Evolutionary conservation across 2,888 invertebrate species (phyloP), one percentile per base, ranked within the genome.

Genomic region (Gymnocheta viridis): DNA sequence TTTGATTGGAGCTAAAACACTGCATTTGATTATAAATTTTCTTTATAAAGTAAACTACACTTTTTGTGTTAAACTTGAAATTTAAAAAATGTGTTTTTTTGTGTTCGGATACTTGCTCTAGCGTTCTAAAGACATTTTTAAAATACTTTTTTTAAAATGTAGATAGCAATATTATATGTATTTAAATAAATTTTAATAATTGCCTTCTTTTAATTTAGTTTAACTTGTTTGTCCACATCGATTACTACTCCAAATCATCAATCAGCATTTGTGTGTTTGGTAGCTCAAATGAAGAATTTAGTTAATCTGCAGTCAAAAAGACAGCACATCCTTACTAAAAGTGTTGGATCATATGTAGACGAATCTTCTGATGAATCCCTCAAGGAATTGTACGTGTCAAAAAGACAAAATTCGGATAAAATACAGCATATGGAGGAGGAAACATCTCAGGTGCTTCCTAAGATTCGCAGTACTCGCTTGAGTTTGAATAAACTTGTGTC

Each of bases 251-350:
- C 85, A 64, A 70, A 82, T 35, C 87, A 86, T 74, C 80, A 85
- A 69, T 88, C 88, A 1, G 88, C 88, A 19, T 88, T 88, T 80
- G 87, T 87, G 56, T 87, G 87, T 64, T 76, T 87, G 64, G 79
- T 86, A 29, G 74, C 84, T 62, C 77, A 85, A 69, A 85, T 87
- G 86, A 86, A 85, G 64, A 85, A 78, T 82, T 14, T 82, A 24
- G 82, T 82, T 51, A 85, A 82, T 41, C 54, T 82, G 22, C 66
- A 78, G 17, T 72, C 79, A 5, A 82, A 69, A 51, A 54, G 29
- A 10, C 51, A 41, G 19, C 10, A 44, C 0, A 12, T 41, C 0
- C n/a, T 66, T 7, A 2, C 27, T 2, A 70, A 49, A 29, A 41
- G 1, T 56, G 0, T 17, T 7, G 32, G 9, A 0, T 41, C n/a